Evolutionary conservation across 2,113 vertebrate species (phyloP).

Genomic region (Callopanchax toddi): DNA sequence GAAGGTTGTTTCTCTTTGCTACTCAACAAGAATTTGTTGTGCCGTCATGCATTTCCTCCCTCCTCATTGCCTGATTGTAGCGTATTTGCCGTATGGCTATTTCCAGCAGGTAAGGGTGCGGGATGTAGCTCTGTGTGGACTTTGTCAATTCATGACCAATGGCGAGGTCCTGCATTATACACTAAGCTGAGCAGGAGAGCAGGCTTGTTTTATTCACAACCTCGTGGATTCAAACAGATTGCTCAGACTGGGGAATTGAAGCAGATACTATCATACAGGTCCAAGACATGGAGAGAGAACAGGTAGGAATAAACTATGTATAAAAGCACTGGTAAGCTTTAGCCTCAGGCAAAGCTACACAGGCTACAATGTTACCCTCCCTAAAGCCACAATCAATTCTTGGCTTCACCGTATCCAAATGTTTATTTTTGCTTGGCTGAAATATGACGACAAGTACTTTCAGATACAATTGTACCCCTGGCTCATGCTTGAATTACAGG

Average conservation of each 20-base stretch:
- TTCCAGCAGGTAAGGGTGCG: slow-evolving; percentile 73
- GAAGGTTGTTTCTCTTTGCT: slow-evolving; percentile 2
- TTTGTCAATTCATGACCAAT: slow-evolving; percentile 82
- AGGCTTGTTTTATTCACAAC: slow-evolving; percentile 82
- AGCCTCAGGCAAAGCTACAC: slow-evolving; percentile 74
- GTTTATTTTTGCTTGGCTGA: slow-evolving; percentile 75
- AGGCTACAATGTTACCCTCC: slow-evolving; percentile 72
- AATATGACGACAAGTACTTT: slow-evolving; percentile 71
- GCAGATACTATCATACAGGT: slow-evolving; percentile 74
- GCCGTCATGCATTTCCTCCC: slow-evolving; percentile 45
- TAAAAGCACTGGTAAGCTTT: slow-evolving; percentile 79
- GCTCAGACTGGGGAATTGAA: slow-evolving; percentile 75
- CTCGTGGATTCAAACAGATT: slow-evolving; percentile 77
- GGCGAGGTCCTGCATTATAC: slow-evolving; percentile 80
- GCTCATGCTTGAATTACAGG: slow-evolving; percentile 47
- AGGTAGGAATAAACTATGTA: slow-evolving; percentile 81
- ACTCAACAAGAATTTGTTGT: slow-evolving; percentile 24
- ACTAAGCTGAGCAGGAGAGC: slow-evolving; percentile 77
- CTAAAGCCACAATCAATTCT: slow-evolving; percentile 79
- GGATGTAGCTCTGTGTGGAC: slow-evolving; percentile 72
- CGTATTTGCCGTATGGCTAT: slow-evolving; percentile 59
- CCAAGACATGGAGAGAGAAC: slow-evolving; percentile 77
- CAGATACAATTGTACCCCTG: slow-evolving; percentile 65
- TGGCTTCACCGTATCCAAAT: slow-evolving; percentile 74
- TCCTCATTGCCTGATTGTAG: slow-evolving; percentile 45